Evolutionary conservation across 37 sponge, comb jelly and placozoan genomes (phyloP), one percentile per base, ranked within the genome.

Genomic region (Lycopodina hypogea): DNA sequence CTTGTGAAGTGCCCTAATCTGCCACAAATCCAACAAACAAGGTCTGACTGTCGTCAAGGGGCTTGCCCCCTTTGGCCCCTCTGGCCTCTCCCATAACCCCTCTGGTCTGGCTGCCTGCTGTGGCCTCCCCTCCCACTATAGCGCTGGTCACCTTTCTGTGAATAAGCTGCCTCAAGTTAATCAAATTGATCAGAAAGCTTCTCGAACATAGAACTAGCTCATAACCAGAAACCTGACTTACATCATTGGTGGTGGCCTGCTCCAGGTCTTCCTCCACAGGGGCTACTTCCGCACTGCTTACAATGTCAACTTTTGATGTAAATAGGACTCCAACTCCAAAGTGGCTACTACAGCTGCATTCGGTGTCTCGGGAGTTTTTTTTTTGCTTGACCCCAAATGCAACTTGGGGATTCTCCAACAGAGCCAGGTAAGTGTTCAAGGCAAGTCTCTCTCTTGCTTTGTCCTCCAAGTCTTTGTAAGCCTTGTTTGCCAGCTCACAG

Each of bases 251-350:
- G 48, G 26, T 67, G 4, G 38, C 48, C 48, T 19, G 41, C 71
- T 4, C 67, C 6, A 28, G 37, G 18, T 26, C 59, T 26, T 70
- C 48, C 4, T 21, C 35, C 50, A 35, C 4, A 11, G 28, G 48
- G 50, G 28, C 48, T 2, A 3, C 71, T 28, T 22, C 71, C n/a
- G 21, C 24, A 4, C 50, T 42, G 39, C 15, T 2, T 23, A 40
- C 71, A 2, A 56, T 28, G 8, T 71, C 71, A n/a, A 32, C 22
- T 67, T 48, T 48, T 26, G 38, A 18, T 14, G 17, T 1, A 69
- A 42, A 59, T 76, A 87, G 11, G 82, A 68, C 61, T 82, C 83
- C 79, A 88, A 45, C 37, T 88, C 88, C n/a, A 78, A 36, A 0
- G 88, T 88, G 3, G 83, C 74, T 11, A 19, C 30, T 21, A 88